Evolutionary conservation across 2,797 vertebrate species (phyloP).

Genomic region (Hydrocynus forskahlii): DNA sequence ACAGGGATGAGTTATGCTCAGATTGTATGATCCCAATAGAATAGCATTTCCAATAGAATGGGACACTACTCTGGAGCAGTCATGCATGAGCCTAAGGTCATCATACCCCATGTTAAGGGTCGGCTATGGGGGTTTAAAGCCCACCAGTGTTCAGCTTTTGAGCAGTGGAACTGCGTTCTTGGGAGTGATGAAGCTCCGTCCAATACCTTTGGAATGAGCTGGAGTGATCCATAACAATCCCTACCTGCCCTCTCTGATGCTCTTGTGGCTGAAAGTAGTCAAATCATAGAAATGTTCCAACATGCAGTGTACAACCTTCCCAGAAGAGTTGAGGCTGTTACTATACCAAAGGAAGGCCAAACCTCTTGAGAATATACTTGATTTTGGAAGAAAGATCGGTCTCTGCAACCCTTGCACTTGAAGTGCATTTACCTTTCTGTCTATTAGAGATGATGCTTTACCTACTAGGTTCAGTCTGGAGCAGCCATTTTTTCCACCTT

Average conservation of each 20-base stretch:
- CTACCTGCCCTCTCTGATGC: background rate
- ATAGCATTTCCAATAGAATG: background rate
- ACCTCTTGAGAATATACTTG: background rate
- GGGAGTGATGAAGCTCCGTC: background rate
- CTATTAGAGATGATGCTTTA: background rate
- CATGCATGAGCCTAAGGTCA: too few relatives aligned
- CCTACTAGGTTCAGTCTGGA: background rate
- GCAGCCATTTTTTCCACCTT: background rate
- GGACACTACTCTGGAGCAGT: background rate
- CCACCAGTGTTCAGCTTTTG: background rate
- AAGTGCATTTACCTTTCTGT: background rate
- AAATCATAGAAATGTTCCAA: background rate
- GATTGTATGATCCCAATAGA: background rate
- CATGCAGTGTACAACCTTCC: background rate
- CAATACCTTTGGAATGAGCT: background rate
- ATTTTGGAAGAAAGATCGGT: background rate
- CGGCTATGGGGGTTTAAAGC: background rate
- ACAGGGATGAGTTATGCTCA: background rate
- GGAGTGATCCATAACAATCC: too few relatives aligned
- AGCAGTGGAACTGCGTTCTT: background rate
- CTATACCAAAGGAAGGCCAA: background rate
- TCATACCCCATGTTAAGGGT: background rate
- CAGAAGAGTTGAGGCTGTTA: background rate
- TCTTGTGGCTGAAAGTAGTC: background rate
- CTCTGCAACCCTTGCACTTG: background rate